Evolutionary conservation across 2,113 vertebrate species (phyloP).

Genomic region (Mirounga angustirostris): DNA sequence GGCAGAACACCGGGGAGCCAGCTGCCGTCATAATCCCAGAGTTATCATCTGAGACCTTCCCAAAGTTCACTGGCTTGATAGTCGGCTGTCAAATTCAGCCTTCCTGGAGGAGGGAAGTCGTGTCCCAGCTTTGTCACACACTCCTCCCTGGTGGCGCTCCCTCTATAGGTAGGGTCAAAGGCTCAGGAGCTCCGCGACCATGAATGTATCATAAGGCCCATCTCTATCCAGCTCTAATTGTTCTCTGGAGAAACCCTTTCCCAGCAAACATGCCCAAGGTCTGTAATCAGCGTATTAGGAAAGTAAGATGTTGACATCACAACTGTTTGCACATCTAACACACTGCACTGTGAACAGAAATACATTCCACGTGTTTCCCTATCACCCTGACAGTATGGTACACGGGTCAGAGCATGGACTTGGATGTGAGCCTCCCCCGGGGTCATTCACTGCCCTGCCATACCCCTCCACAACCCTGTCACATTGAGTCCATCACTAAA

Average conservation of each 20-base stretch:
- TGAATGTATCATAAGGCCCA: neutral
- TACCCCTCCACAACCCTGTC: neutral
- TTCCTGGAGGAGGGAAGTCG: neutral
- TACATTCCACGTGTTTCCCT: too few relatives aligned
- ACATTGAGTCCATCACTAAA: neutral
- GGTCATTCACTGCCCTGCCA: neutral
- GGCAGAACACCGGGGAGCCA: too few relatives aligned
- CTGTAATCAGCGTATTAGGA: neutral
- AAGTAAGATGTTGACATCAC: neutral
- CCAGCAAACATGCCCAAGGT: neutral
- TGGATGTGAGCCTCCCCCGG: neutral
- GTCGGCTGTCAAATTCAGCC: neutral
- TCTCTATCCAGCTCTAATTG: neutral
- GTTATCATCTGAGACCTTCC: neutral
- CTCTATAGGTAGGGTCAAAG: neutral
- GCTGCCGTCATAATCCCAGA: neutral
- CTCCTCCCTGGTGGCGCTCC: neutral
- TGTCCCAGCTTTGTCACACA: neutral
- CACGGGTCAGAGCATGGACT: neutral
- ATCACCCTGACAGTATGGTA: too few relatives aligned
- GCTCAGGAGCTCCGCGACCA: neutral
- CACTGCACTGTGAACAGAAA: neutral
- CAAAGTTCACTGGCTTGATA: neutral
- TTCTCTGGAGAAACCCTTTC: neutral
- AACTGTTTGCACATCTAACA: neutral